A percentile compares a stretch with the other conserved stretches of the same genome.
Evolutionary conservation across 2,113 vertebrate genomes (phyloP).

Genomic region (Sakesphorus luctuosus): DNA sequence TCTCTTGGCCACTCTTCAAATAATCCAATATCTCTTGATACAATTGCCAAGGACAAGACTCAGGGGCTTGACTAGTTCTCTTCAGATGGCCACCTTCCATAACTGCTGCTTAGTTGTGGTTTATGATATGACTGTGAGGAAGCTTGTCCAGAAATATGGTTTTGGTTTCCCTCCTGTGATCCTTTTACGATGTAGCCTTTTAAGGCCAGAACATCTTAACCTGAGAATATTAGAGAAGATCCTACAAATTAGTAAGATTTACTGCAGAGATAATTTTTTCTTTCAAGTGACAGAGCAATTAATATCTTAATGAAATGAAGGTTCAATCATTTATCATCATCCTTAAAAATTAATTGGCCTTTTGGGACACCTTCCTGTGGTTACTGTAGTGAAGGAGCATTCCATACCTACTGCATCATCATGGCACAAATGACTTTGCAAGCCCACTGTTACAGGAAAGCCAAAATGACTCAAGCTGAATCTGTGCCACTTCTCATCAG

Average conservation of each 20-base stretch:
- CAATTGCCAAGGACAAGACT: not conserved
- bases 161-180: not conserved
- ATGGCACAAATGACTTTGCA: not conserved
- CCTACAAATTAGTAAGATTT: not conserved
- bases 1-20: not conserved
- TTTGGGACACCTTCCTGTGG: not conserved
- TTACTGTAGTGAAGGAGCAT: not conserved
- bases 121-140: not conserved
- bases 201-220: not conserved
- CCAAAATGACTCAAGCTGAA: not conserved
- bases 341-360: not conserved
- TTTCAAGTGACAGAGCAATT: not conserved
- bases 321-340: not conserved
- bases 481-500: not conserved
- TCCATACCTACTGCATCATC: not conserved
- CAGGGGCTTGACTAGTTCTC: not conserved
- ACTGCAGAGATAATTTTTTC: not conserved
- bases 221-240: not conserved
- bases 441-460: not conserved
- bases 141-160: not conserved
- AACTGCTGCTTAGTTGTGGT: not conserved
- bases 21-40: not conserved
- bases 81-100: not conserved
- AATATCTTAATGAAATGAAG: not conserved
- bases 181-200: not conserved